phyloP scores from a whole-genome alignment of 2,888 invertebrate species.

The Troglohyphantes excavatus region DNA sequence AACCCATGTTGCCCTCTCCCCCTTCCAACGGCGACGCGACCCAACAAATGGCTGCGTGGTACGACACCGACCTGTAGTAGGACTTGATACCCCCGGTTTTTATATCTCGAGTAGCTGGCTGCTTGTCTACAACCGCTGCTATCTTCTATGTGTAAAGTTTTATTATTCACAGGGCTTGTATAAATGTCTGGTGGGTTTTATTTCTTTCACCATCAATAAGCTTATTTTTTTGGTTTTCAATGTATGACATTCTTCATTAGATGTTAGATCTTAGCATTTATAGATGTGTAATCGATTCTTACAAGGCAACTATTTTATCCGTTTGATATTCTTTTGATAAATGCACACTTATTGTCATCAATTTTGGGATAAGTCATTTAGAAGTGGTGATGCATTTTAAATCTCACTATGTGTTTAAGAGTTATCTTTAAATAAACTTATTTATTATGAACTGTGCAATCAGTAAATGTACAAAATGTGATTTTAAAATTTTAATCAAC shows the following conservation, averaged over 20 bases:
- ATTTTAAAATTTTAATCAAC: not conserved
- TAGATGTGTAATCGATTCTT: not conserved
- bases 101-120: constrained; percentile 46
- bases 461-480: not conserved
- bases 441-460: constrained; percentile 1
- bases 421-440: not conserved
- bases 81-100: constrained; percentile 2
- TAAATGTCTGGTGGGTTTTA: not conserved
- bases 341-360: too few species aligned
- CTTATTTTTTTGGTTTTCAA: not conserved
- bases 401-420: not conserved
- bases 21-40: constrained; percentile 93
- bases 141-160: not conserved
- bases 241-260: not conserved
- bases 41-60: constrained; percentile 97
- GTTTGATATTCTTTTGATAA: too few species aligned
- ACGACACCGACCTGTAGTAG: constrained; percentile 96
- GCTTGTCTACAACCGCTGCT: constrained; percentile 7
- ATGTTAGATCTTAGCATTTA: constrained; percentile 5
- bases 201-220: not conserved
- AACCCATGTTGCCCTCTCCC: constrained; percentile 81
- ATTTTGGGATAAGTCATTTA: too few species aligned
- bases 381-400: not conserved
- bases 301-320: not conserved
- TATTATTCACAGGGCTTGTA: not conserved